phyloP scores from a whole-genome alignment of 2,888 invertebrate genomes.

The Cerastis rubricosa region DNA sequence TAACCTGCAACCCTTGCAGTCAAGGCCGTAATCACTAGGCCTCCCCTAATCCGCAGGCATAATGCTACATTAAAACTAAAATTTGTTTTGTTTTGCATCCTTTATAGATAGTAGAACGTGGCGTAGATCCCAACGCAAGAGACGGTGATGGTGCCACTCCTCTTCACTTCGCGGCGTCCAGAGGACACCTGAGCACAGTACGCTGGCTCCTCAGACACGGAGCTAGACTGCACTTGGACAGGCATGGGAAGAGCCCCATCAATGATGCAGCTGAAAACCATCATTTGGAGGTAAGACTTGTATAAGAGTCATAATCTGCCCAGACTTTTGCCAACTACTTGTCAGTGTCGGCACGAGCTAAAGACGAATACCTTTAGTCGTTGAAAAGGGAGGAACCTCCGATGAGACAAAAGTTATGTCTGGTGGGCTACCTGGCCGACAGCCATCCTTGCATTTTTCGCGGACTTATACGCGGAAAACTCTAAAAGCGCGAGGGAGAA shows the following conservation, averaged over 20 bases:
- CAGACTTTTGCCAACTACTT: no score
- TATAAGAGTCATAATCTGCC: neutral
- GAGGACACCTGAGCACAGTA: constrained; percentile 95
- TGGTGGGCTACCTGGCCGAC: no score
- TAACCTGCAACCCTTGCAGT: neutral
- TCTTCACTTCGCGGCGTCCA: constrained; percentile 96
- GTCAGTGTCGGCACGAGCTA: no score
- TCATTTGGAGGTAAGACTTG: constrained; percentile 93
- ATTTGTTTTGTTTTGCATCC: neutral
- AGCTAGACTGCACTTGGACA: constrained; percentile 95
- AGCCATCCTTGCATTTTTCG: no score
- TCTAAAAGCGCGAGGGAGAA: no score
- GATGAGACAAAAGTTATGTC: no score
- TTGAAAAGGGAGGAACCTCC: no score
- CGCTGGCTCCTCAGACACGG: constrained; percentile 96
- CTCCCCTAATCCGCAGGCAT: neutral
- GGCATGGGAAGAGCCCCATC: constrained; percentile 97
- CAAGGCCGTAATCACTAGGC: neutral
- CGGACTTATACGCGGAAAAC: no score
- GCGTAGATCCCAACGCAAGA: constrained; percentile 95
- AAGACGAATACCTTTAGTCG: no score
- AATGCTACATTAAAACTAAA: neutral
- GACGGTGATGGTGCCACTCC: constrained; percentile 97
- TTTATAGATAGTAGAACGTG: constrained; percentile 94
- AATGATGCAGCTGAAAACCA: constrained; percentile 98